These are phyloP conservation scores for Xestia xanthographa DNA, from an alignment of 2,888 invertebrate genomes.

Conservation along the genomic window DNA sequence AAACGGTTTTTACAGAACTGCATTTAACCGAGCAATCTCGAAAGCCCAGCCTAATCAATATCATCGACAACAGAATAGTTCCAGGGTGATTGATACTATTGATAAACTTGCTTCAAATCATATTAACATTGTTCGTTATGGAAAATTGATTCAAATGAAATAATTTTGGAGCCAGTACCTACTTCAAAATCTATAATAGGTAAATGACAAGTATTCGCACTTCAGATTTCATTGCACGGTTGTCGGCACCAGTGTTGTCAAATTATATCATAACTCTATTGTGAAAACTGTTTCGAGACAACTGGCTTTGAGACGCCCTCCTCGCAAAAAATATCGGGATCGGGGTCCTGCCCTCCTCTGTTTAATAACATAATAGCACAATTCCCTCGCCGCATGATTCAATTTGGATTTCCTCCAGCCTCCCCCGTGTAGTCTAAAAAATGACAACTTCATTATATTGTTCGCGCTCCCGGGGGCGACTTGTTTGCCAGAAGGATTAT, in stretches of 20 bases:
- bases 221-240: conserved; percentile 62
- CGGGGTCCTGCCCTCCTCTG: conserved; percentile 91
- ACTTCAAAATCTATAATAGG: conserved; percentile 4
- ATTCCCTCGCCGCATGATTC: conserved; percentile 92
- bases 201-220: conserved; percentile 20
- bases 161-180: not conserved
- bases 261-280: conserved; percentile 91
- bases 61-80: not conserved
- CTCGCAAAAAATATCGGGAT: conserved; percentile 84
- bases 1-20: not conserved
- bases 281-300: conserved; percentile 87
- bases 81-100: not conserved
- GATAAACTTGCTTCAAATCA: not conserved
- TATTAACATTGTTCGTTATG: not conserved
- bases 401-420: conserved; percentile 92
- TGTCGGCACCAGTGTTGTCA: conserved; percentile 83
- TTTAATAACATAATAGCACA: conserved; percentile 93
- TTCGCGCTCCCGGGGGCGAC: conserved; percentile 87
- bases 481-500: conserved; percentile 90
- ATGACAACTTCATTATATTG: conserved; percentile 91
- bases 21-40: not conserved
- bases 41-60: not conserved
- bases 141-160: not conserved
- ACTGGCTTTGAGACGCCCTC: conserved; percentile 89
- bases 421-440: conserved; percentile 89